Evolutionary conservation across 2,888 invertebrate genomes (phyloP).

Genomic region (Poecilobothrus nobilitatus): DNA sequence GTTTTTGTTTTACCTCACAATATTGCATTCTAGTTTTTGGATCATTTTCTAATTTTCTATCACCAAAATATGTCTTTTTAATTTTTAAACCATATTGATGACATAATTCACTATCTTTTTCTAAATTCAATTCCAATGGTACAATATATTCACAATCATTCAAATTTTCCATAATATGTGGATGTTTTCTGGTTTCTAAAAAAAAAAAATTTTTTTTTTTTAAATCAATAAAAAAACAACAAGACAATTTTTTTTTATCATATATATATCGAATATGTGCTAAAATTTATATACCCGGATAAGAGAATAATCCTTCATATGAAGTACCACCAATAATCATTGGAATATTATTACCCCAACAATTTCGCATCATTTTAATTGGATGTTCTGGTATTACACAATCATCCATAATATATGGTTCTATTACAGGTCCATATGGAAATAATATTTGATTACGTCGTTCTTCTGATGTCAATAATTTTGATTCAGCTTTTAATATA

Average conservation of each 20-base stretch:
- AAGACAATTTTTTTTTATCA: too few relatives aligned
- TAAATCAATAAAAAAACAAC: too few relatives aligned
- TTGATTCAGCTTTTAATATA: constrained; percentile 31
- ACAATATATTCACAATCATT: constrained; percentile 33
- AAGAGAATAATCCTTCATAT: constrained; percentile 39
- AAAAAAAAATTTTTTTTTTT: too few relatives aligned
- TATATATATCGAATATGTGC: too few relatives aligned
- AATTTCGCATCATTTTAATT: constrained; percentile 28
- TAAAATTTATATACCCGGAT: constrained; percentile 31
- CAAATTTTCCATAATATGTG: constrained; percentile 35
- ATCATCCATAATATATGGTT: constrained; percentile 36
- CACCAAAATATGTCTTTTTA: constrained; percentile 34
- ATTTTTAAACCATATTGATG: constrained; percentile 29
- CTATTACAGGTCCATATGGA: constrained; percentile 39
- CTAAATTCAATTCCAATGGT: constrained; percentile 31
- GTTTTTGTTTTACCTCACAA: constrained; percentile 31
- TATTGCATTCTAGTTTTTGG: constrained; percentile 37
- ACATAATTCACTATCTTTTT: constrained; percentile 26
- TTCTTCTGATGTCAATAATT: constrained; percentile 34
- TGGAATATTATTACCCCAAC: constrained; percentile 39
- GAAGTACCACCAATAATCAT: constrained; percentile 38
- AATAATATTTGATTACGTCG: constrained; percentile 32
- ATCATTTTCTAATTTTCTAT: constrained; percentile 32
- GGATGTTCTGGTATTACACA: constrained; percentile 33
- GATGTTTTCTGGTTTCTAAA: constrained; percentile 33